Conservation (phyloP, 53 echinoderm and acorn worm genomes). For the Antedon mediterranea region DNA sequence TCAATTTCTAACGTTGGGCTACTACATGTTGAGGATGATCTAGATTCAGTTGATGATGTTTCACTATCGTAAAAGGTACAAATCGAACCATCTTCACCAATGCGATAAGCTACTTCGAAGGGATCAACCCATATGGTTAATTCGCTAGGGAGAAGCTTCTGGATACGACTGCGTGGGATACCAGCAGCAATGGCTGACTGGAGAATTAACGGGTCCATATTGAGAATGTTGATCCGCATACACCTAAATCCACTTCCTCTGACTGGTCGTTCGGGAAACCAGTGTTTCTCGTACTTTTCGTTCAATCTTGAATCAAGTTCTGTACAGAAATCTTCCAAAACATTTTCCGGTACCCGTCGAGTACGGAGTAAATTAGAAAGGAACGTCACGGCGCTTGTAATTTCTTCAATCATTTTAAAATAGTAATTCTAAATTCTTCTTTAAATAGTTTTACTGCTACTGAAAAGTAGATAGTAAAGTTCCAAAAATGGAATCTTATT, state of each 20-base stretch:
- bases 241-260: conserved; percentile 71
- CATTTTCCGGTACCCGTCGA: conserved; percentile 31
- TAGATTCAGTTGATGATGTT: neutral
- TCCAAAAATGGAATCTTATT: too few relatives aligned
- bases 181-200: conserved; percentile 53
- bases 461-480: neutral
- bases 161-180: conserved; percentile 23
- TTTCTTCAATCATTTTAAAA: conserved; percentile 59
- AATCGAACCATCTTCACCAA: conserved; percentile 77
- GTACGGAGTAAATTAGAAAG: conserved; percentile 40
- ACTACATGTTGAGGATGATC: neutral
- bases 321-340: conserved; percentile 48
- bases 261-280: conserved; percentile 57
- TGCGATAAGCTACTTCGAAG: conserved; percentile 51
- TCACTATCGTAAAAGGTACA: conserved; percentile 53
- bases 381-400: conserved; percentile 60
- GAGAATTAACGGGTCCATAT: conserved; percentile 53
- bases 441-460: neutral
- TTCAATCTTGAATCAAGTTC: conserved; percentile 32
- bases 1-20: neutral
- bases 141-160: conserved; percentile 37
- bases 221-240: conserved; percentile 47
- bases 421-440: too few relatives aligned
- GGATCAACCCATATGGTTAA: conserved; percentile 79
- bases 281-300: conserved; percentile 50